phyloP scores from a whole-genome alignment of 2,888 invertebrate genomes.

The Tryphoninae sp. region DNA sequence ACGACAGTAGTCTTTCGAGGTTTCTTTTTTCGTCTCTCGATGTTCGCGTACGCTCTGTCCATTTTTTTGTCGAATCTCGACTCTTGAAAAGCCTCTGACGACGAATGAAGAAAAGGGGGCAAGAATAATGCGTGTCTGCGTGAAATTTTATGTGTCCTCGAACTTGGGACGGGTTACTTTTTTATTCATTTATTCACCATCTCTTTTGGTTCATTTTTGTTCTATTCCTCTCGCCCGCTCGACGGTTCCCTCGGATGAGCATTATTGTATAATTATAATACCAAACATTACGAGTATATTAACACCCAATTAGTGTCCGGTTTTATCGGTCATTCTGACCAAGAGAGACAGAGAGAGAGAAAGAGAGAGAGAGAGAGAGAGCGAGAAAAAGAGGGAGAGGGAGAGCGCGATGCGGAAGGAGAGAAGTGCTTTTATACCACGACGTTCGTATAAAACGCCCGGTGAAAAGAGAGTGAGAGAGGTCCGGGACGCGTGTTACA shows the following conservation, averaged over 20 bases:
- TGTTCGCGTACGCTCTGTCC: background rate
- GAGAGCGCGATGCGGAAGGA: constrained; percentile 64
- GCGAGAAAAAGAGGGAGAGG: constrained; percentile 17
- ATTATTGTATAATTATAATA: constrained; percentile 66
- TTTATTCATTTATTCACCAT: constrained; percentile 28
- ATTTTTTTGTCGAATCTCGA: constrained; percentile 2
- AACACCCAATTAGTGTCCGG: constrained; percentile 74
- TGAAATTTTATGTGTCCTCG: constrained; percentile 34
- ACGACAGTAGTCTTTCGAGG: constrained; percentile 9
- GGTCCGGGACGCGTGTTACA: constrained; percentile 58
- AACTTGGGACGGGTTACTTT: constrained; percentile 26
- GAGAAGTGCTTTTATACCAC: constrained; percentile 70
- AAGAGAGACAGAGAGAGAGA: constrained; percentile 21
- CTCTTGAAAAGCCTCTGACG: constrained; percentile 19
- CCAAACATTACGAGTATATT: constrained; percentile 71
- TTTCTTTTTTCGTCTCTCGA: constrained; percentile 29
- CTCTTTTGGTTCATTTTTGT: background rate
- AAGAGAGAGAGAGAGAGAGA: constrained; percentile 6
- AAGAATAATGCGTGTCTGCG: constrained; percentile 4
- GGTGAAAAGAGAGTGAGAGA: constrained; percentile 54
- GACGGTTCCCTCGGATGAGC: constrained; percentile 39
- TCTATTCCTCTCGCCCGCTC: background rate
- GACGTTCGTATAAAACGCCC: constrained; percentile 66
- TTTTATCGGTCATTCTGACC: constrained; percentile 67
- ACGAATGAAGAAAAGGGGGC: background rate